Conservation (phyloP, 2,113 vertebrate species). For the Muscicapa adusta region DNA sequence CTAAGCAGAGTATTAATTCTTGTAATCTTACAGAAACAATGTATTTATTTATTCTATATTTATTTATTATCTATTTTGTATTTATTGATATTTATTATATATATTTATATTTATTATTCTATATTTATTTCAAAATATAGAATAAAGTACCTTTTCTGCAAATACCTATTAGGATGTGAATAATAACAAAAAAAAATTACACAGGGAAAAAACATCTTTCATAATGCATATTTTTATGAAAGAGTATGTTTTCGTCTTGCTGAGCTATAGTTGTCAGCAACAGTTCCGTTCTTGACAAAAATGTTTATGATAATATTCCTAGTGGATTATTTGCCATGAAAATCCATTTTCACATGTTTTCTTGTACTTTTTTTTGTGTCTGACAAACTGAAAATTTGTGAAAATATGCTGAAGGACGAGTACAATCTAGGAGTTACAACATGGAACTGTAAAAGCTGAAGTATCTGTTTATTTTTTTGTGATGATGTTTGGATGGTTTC, state of each 20-base stretch:
- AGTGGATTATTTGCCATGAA: not conserved
- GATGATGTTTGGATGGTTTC: not conserved
- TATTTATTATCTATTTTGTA: too few relatives aligned
- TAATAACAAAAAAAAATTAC: not conserved
- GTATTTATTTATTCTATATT: too few relatives aligned
- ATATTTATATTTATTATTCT: too few relatives aligned
- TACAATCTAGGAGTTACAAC: not conserved
- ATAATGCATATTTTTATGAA: not conserved
- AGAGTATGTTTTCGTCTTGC: not conserved
- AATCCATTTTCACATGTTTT: not conserved
- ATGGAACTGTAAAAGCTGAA: not conserved
- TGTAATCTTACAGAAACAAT: not conserved
- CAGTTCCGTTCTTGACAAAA: not conserved
- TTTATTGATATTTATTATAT: too few relatives aligned
- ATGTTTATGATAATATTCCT: not conserved
- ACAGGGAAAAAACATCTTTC: not conserved
- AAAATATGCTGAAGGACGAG: not conserved
- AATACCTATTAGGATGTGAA: not conserved
- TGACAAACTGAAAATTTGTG: not conserved
- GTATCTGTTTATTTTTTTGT: not conserved
- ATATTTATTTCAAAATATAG: not conserved
- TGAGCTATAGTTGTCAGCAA: not conserved
- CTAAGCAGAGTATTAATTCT: fast-evolving
- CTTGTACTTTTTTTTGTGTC: not conserved
- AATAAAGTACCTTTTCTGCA: not conserved